phyloP scores from a whole-genome alignment of 2,888 invertebrate genomes.

The Ichneumoninae sp. region DNA sequence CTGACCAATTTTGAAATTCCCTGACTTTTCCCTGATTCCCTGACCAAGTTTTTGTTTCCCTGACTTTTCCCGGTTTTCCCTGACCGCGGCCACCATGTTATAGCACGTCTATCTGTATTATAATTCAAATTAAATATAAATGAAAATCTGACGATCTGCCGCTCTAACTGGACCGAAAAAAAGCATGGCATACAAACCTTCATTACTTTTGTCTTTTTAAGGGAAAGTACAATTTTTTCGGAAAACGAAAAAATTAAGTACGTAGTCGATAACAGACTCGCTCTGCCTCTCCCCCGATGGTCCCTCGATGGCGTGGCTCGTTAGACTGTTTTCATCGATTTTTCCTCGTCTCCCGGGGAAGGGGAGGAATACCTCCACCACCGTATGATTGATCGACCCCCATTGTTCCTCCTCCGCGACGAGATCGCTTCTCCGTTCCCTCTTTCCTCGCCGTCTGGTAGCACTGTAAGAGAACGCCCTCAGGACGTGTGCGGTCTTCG shows the following conservation, averaged over 20 bases:
- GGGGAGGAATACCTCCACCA: constrained; percentile 30
- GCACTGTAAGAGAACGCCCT: constrained; percentile 13
- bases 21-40: too few species aligned
- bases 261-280: neutral
- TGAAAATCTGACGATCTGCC: too few species aligned
- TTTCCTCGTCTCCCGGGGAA: constrained; percentile 18
- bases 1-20: too few species aligned
- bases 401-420: constrained; percentile 53
- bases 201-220: neutral
- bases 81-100: too few species aligned
- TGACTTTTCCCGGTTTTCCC: too few species aligned
- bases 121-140: too few species aligned
- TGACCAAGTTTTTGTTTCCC: too few species aligned
- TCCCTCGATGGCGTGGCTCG: constrained; percentile 52
- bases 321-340: constrained; percentile 56
- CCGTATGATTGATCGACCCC: constrained; percentile 62
- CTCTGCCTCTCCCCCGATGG: neutral
- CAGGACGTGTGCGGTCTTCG: constrained; percentile 1
- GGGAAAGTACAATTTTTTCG: neutral
- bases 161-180: too few species aligned
- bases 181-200: neutral
- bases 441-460: neutral
- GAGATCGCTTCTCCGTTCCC: constrained; percentile 14
- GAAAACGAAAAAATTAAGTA: neutral
- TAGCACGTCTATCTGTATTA: too few species aligned